Conservation (phyloP, 2,113 vertebrate genomes). For the Stigmatopora argus region DNA sequence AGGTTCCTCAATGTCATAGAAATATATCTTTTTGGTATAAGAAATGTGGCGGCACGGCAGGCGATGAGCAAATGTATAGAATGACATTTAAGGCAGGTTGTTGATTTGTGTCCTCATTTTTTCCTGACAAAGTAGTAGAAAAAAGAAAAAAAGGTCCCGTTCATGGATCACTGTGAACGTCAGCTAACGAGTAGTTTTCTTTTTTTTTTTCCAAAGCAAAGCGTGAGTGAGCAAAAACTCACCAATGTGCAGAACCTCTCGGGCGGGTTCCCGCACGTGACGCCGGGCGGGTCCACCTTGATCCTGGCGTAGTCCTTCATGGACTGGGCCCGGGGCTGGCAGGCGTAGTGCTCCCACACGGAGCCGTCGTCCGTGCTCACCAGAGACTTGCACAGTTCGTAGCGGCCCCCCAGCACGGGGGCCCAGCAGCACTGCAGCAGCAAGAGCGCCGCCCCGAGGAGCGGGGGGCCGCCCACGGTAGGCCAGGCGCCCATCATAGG, state of each 20-base stretch:
- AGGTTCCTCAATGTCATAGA: too few species aligned
- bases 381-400: constrained; percentile 96
- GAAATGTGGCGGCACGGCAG: too few species aligned
- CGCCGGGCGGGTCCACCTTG: constrained; percentile 86
- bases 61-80: too few species aligned
- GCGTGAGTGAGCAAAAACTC: constrained; percentile 61
- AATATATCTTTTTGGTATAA: too few species aligned
- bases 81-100: too few species aligned
- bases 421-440: constrained; percentile 76
- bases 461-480: constrained; percentile 77
- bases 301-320: constrained; percentile 91
- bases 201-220: too few species aligned
- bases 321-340: constrained; percentile 83
- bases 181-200: too few species aligned
- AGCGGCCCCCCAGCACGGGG: constrained; percentile 82
- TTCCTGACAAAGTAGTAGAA: too few species aligned
- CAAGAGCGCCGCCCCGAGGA: constrained; percentile 69
- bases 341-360: constrained; percentile 93
- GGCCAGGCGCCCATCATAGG: constrained; percentile 57
- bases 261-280: constrained; percentile 89
- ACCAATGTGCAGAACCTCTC: constrained; percentile 97
- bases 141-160: too few species aligned
- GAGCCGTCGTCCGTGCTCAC: constrained; percentile 93
- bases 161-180: too few species aligned
- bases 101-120: too few species aligned